phyloP scores from a whole-genome alignment of 2,113 vertebrate species.

The Myiagra hebetior region DNA sequence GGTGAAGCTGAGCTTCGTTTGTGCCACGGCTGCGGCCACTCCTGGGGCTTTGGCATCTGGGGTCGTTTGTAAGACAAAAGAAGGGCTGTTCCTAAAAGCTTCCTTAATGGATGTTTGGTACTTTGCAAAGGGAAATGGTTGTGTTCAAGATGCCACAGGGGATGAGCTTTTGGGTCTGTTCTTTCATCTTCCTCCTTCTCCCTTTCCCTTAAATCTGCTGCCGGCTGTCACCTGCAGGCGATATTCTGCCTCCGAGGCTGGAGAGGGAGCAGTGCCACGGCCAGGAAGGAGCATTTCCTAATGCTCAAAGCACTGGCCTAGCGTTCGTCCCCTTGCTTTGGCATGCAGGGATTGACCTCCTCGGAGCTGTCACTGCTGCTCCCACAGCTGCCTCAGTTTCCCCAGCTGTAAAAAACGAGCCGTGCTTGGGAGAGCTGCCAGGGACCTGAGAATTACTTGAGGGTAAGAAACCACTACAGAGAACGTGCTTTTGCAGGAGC shows the following conservation, averaged over 20 bases:
- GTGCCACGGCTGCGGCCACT: not conserved
- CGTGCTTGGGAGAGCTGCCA: not conserved
- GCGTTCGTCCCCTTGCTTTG: not conserved
- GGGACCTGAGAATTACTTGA: not conserved
- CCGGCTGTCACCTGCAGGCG: not conserved
- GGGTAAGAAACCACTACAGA: fast-evolving
- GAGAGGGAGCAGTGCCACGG: not conserved
- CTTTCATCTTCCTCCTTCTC: not conserved
- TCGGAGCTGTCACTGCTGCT: not conserved
- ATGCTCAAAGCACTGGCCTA: not conserved
- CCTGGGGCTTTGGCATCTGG: not conserved
- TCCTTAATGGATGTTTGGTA: not conserved
- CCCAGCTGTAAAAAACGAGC: fast-evolving
- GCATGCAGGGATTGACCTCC: fast-evolving
- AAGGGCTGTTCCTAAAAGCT: not conserved
- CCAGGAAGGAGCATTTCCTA: not conserved
- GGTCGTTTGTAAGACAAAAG: not conserved
- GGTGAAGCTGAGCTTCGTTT: not conserved
- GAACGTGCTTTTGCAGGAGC: not conserved
- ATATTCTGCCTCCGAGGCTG: not conserved
- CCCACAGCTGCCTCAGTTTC: not conserved
- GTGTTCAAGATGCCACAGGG: not conserved
- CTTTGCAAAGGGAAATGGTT: not conserved
- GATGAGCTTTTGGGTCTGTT: not conserved
- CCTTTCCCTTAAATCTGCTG: not conserved